Conservation (phyloP, 2,113 vertebrate genomes). For the Tor tambroides region DNA sequence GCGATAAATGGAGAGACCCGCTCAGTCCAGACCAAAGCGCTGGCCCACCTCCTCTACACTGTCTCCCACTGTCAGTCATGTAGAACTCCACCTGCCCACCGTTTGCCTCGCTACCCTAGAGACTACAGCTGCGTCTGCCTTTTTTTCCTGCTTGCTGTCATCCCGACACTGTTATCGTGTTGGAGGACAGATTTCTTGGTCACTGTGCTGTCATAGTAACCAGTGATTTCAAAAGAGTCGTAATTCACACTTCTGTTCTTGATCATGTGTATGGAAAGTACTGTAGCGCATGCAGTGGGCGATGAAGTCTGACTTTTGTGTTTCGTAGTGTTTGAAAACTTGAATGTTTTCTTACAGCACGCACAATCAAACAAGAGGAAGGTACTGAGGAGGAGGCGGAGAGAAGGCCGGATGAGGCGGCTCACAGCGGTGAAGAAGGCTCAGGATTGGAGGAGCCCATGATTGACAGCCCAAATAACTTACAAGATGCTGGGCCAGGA, state of each 20-base stretch:
- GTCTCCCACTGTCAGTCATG: conserved; percentile 67
- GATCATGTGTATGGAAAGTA: background rate
- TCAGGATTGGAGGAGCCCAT: conserved; percentile 86
- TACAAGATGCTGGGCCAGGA: conserved; percentile 83
- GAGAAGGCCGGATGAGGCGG: conserved; percentile 82
- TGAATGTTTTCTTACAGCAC: conserved; percentile 77
- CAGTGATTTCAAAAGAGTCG: conserved; percentile 21
- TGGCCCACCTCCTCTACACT: conserved; percentile 47
- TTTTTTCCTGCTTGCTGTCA: conserved; percentile 59
- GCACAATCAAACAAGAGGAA: conserved; percentile 95
- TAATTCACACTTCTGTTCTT: background rate
- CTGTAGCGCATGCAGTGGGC: background rate
- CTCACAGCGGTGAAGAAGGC: conserved; percentile 86
- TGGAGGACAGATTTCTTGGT: conserved; percentile 32
- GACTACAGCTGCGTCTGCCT: conserved; percentile 71
- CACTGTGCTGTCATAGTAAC: conserved; percentile 48
- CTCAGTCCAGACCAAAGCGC: conserved; percentile 56
- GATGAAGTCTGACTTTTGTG: background rate
- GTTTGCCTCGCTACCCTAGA: conserved; percentile 65
- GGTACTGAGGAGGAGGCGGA: conserved; percentile 87
- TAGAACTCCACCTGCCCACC: conserved; percentile 61
- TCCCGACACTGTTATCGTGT: background rate
- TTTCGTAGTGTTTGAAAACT: background rate
- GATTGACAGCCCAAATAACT: conserved; percentile 81
- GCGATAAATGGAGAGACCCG: conserved; percentile 47